These are phyloP conservation scores for Gymnodraco acuticeps DNA, from an alignment of 2,797 vertebrate genomes.

Conservation along the genomic window DNA sequence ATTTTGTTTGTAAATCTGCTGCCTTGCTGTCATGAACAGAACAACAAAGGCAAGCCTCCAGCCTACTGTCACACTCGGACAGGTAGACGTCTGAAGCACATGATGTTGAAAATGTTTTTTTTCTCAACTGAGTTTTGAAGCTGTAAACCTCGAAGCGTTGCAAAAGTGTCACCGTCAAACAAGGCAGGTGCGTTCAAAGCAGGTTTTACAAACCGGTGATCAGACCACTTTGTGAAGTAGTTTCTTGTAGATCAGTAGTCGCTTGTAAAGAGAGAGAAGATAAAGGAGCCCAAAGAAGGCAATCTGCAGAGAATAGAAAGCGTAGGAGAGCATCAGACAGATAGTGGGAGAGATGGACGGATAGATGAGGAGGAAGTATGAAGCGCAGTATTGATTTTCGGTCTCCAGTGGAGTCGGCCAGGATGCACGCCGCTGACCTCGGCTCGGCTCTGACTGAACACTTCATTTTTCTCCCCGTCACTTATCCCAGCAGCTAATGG, in stretches of 20 bases:
- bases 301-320: slow-evolving; percentile 28
- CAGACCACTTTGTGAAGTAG: not conserved
- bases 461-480: slow-evolving; percentile 52
- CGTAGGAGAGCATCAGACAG: slow-evolving; percentile 47
- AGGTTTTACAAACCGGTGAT: not conserved
- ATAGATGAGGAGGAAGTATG: slow-evolving; percentile 72
- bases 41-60: not conserved
- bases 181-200: not conserved
- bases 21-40: not conserved
- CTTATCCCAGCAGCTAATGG: slow-evolving; percentile 62
- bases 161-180: not conserved
- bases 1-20: not conserved
- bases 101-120: not conserved
- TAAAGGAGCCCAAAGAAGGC: slow-evolving; percentile 6
- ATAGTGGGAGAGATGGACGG: slow-evolving; percentile 55
- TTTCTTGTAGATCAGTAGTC: not conserved
- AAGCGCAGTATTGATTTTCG: slow-evolving; percentile 79
- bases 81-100: not conserved
- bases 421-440: slow-evolving; percentile 62
- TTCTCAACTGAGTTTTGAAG: not conserved
- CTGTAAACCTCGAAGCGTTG: slow-evolving; percentile 1
- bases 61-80: not conserved
- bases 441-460: slow-evolving; percentile 51
- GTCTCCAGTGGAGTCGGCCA: slow-evolving; percentile 71
- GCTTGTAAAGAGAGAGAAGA: slow-evolving; percentile 1